These are phyloP conservation scores for Mionectes olivaceus DNA, from an alignment of 2,797 vertebrate species.

Conservation along the genomic window DNA sequence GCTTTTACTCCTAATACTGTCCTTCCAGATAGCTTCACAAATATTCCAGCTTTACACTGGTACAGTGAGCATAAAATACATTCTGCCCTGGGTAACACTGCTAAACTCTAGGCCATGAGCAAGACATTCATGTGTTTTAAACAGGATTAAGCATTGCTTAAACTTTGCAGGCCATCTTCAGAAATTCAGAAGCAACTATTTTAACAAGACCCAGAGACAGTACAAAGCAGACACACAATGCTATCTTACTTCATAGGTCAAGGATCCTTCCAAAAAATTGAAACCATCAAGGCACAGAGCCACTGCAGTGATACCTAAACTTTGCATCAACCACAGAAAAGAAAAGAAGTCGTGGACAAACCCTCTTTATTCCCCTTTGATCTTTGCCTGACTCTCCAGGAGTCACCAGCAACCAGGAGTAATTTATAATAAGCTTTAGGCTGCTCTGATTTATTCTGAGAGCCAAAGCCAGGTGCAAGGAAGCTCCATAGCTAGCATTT, in stretches of 20 bases:
- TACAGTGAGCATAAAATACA: neutral
- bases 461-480: slow-evolving; percentile 18
- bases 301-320: neutral
- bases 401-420: neutral
- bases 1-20: neutral
- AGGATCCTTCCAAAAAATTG: neutral
- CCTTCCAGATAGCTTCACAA: neutral
- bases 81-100: neutral
- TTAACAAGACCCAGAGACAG: neutral
- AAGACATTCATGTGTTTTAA: neutral
- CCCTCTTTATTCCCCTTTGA: neutral
- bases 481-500: slow-evolving; percentile 11
- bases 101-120: neutral
- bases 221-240: neutral
- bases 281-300: neutral
- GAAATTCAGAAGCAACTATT: neutral
- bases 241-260: neutral
- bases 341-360: neutral
- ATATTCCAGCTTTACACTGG: neutral
- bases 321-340: neutral
- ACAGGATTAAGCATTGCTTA: neutral
- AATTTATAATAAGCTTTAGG: slow-evolving; percentile 30
- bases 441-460: slow-evolving; percentile 36
- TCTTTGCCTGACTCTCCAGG: neutral
- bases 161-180: neutral